Percentiles rank a stretch among this genome's conserved stretches.
Conservation (phyloP, 2,113 vertebrate genomes). For the Callopanchax toddi region DNA sequence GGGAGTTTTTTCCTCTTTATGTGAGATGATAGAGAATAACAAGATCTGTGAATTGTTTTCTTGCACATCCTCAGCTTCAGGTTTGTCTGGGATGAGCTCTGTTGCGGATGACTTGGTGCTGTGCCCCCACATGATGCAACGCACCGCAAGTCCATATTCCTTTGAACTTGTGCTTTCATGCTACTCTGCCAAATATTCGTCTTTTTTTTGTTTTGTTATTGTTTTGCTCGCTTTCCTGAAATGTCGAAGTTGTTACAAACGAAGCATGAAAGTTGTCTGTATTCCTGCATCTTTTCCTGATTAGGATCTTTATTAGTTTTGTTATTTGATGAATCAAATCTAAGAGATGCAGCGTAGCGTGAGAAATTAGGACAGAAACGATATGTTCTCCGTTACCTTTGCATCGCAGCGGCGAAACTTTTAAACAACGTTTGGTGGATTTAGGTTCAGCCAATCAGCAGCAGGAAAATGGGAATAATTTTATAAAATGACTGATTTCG, state of each 20-base stretch:
- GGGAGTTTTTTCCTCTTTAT: slow-evolving; percentile 38
- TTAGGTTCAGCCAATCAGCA: slow-evolving; percentile 1
- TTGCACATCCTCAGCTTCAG: slow-evolving; percentile 45
- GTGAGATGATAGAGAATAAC: slow-evolving; percentile 39
- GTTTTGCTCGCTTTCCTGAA: slow-evolving; percentile 48
- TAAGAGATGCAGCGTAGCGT: not conserved
- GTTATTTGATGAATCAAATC: slow-evolving; percentile 2
- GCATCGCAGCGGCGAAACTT: too few species aligned
- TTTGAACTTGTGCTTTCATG: slow-evolving; percentile 81
- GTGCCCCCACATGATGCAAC: slow-evolving; percentile 80
- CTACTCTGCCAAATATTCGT: slow-evolving; percentile 69
- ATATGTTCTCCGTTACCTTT: too few species aligned
- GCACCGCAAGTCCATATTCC: slow-evolving; percentile 73
- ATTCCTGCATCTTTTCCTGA: slow-evolving; percentile 15
- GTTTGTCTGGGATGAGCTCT: slow-evolving; percentile 62
- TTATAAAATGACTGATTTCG: slow-evolving; percentile 17
- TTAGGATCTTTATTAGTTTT: slow-evolving; percentile 24
- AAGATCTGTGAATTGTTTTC: slow-evolving; percentile 58
- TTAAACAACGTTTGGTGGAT: too few species aligned
- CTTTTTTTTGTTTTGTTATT: slow-evolving; percentile 67
- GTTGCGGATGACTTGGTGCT: slow-evolving; percentile 64
- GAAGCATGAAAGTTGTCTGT: slow-evolving; percentile 31
- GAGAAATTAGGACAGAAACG: slow-evolving; percentile 9
- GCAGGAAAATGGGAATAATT: slow-evolving; percentile 26
- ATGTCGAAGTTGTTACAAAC: slow-evolving; percentile 47